Evolutionary conservation across 1,140 invertebrate species (phyloP).

Genomic region (Scaptodrosophila lebanonensis): DNA sequence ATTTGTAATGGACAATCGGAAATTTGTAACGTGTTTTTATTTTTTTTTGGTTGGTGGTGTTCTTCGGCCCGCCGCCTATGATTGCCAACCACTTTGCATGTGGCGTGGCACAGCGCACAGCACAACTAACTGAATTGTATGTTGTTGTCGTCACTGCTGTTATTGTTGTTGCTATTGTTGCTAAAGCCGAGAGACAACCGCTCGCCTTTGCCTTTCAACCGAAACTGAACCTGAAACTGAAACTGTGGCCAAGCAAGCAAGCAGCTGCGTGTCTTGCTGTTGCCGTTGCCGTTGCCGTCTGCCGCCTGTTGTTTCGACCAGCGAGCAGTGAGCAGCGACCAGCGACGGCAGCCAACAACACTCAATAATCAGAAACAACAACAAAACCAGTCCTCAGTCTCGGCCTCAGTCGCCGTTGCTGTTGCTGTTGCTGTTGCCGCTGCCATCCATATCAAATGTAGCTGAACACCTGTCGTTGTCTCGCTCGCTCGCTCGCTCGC

Average conservation of each 20-base stretch:
- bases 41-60: too few relatives aligned
- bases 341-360: conserved; percentile 3
- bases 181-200: conserved; percentile 54
- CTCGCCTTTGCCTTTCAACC: conserved; percentile 70
- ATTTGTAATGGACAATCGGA: neutral
- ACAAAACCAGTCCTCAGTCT: conserved; percentile 33
- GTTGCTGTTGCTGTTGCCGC: conserved; percentile 3
- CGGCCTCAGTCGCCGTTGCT: neutral
- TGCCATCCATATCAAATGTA: neutral
- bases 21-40: conserved; percentile 1
- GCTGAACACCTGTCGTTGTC: conserved; percentile 52
- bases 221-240: conserved; percentile 64
- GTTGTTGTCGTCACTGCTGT: neutral
- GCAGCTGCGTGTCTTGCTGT: conserved; percentile 3
- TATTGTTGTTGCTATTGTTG: conserved; percentile 18
- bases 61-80: too few relatives aligned
- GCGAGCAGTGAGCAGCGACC: conserved; percentile 13
- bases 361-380: neutral
- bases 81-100: too few relatives aligned
- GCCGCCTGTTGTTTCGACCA: conserved; percentile 1
- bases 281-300: conserved; percentile 5
- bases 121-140: neutral
- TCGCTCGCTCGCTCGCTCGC: conserved; percentile 41
- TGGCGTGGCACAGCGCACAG: too few relatives aligned
- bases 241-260: conserved; percentile 11